Percentiles rank a stretch among this genome's conserved stretches.
phyloP scores from a whole-genome alignment of 2,888 invertebrate genomes.

The Drosophila setosimentum region DNA sequence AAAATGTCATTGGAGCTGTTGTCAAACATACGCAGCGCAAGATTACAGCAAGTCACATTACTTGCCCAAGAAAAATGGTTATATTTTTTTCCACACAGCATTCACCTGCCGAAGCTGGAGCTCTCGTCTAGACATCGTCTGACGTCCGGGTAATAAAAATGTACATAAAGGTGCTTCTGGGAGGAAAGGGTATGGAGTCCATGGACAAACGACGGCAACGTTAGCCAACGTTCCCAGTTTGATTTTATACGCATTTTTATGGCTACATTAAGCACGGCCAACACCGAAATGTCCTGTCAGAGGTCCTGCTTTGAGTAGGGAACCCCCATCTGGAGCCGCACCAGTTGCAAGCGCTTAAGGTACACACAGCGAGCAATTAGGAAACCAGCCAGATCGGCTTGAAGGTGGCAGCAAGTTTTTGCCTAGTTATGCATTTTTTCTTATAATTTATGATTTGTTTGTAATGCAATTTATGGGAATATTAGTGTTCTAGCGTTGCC shows the following conservation, averaged over 20 bases:
- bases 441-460: background rate
- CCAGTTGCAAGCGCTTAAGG: background rate
- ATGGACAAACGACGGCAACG: conserved; percentile 18
- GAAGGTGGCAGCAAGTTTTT: background rate
- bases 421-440: background rate
- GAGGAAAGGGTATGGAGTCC: background rate
- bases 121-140: conserved; percentile 61
- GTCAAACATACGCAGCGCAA: conserved; percentile 49
- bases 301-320: conserved; percentile 5
- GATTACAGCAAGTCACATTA: conserved; percentile 60
- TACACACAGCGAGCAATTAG: conserved; percentile 15
- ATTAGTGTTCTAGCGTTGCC: accelerated
- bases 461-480: background rate
- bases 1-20: conserved; percentile 63
- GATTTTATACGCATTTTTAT: conserved; percentile 71
- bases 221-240: conserved; percentile 53
- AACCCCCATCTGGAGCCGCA: background rate
- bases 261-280: conserved; percentile 56
- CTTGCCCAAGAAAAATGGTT: background rate
- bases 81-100: conserved; percentile 4
- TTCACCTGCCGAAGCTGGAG: background rate
- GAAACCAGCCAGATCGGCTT: background rate
- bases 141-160: conserved; percentile 60
- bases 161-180: conserved; percentile 59
- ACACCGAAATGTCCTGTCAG: conserved; percentile 44